Conservation (phyloP, 2,113 vertebrate species). For the Epinephelus fuscoguttatus region DNA sequence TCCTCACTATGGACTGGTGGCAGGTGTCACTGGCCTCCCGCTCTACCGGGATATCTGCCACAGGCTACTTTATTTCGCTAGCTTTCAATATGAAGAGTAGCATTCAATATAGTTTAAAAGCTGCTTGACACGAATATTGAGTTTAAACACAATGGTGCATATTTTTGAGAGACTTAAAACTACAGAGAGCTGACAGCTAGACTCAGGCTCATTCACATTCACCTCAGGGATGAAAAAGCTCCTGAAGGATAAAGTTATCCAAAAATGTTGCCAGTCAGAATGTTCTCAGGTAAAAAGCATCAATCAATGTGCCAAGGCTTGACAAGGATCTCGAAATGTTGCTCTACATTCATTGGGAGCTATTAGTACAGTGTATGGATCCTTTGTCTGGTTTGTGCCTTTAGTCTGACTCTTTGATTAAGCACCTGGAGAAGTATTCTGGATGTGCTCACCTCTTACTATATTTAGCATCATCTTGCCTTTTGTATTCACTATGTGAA, state of each 20-base stretch:
- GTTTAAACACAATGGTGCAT: not conserved
- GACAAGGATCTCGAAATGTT: not conserved
- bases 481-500: not conserved
- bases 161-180: not conserved
- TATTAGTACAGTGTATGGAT: not conserved
- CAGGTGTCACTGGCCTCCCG: constrained; percentile 21
- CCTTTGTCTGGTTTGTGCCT: not conserved
- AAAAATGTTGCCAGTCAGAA: not conserved
- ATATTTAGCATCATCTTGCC: not conserved
- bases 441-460: not conserved
- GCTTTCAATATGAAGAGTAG: not conserved
- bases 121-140: constrained; percentile 8
- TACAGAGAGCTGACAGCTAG: not conserved
- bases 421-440: not conserved
- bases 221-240: not conserved
- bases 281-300: constrained; percentile 1
- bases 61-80: constrained; percentile 14
- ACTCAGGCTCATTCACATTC: constrained; percentile 17
- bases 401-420: constrained; percentile 3
- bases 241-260: not conserved
- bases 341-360: not conserved
- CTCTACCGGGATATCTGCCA: not conserved
- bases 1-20: constrained; percentile 4
- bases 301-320: constrained; percentile 2
- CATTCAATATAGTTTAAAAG: constrained; percentile 7